Conservation (phyloP, 1,140 invertebrate species). For the Glossosoma conforme region DNA sequence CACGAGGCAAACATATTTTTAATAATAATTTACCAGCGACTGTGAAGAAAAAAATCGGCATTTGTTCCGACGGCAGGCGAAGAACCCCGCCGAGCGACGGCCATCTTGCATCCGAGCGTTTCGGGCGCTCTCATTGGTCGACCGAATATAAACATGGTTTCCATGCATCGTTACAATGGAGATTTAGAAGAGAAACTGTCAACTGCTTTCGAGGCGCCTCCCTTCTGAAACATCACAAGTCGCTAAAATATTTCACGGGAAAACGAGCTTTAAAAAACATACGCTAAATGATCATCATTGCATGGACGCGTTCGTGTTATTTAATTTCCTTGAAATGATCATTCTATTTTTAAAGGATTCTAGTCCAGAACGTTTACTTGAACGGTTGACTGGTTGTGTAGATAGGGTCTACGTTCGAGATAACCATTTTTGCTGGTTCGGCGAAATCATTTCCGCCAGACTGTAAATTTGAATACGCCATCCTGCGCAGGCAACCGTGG, state of each 20-base stretch:
- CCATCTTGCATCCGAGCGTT: slow-evolving; percentile 11
- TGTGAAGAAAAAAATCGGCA: too few species aligned
- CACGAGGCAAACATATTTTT: too few species aligned
- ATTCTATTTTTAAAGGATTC: slow-evolving; percentile 24
- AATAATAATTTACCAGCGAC: too few species aligned
- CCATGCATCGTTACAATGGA: slow-evolving; percentile 17
- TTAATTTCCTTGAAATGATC: slow-evolving; percentile 13
- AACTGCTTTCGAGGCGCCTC: slow-evolving; percentile 7
- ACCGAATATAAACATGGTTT: slow-evolving; percentile 14
- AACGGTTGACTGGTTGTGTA: slow-evolving; percentile 20
- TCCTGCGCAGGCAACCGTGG: too few species aligned
- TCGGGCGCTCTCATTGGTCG: slow-evolving; percentile 9
- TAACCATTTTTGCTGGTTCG: too few species aligned
- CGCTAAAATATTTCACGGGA: neutral
- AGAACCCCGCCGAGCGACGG: slow-evolving; percentile 17
- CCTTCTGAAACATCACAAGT: slow-evolving; percentile 5
- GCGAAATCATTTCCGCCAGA: too few species aligned
- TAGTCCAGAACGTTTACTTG: slow-evolving; percentile 19
- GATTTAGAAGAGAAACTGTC: slow-evolving; percentile 20
- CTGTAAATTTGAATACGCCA: too few species aligned
- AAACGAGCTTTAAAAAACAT: neutral
- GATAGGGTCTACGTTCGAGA: slow-evolving; percentile 15
- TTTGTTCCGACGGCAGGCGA: too few species aligned
- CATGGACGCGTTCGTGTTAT: neutral
- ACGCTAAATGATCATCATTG: neutral